These are phyloP conservation scores for Monoplex corrugatus DNA, from an alignment of 2,888 invertebrate species.

Conservation along the genomic window DNA sequence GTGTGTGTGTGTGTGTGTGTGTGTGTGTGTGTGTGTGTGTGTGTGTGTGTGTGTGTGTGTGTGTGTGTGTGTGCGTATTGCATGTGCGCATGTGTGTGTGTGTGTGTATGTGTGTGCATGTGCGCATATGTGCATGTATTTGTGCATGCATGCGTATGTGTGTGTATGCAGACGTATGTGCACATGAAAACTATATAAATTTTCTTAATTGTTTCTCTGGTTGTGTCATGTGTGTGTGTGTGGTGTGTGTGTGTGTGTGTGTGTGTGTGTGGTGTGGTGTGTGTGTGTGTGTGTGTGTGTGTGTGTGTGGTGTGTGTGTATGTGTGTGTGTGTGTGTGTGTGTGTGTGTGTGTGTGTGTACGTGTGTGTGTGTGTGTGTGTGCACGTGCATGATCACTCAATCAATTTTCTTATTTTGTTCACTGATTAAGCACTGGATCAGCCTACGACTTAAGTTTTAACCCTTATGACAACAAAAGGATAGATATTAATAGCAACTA, in stretches of 20 bases:
- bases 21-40: conserved; percentile 17
- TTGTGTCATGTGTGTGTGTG: background rate
- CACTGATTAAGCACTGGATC: no score
- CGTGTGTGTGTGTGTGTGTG: conserved; percentile 4
- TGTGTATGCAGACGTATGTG: background rate
- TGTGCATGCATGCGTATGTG: background rate
- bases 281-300: background rate
- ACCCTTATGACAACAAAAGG: no score
- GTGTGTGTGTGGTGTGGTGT: background rate
- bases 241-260: background rate
- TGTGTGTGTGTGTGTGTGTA: conserved; percentile 6
- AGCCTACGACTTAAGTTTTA: no score
- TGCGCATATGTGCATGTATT: background rate
- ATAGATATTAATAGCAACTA: no score
- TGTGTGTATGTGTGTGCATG: background rate
- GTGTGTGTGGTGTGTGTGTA: background rate
- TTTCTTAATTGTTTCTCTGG: no score
- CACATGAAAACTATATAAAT: no score
- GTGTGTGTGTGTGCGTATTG: conserved; percentile 7
- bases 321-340: conserved; percentile 21
- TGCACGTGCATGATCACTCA: background rate
- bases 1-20: background rate
- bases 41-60: background rate
- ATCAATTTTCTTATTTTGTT: no score
- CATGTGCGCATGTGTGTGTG: background rate